phyloP scores from a whole-genome alignment of 2,888 invertebrate species.

The Galerucella nymphaeae region DNA sequence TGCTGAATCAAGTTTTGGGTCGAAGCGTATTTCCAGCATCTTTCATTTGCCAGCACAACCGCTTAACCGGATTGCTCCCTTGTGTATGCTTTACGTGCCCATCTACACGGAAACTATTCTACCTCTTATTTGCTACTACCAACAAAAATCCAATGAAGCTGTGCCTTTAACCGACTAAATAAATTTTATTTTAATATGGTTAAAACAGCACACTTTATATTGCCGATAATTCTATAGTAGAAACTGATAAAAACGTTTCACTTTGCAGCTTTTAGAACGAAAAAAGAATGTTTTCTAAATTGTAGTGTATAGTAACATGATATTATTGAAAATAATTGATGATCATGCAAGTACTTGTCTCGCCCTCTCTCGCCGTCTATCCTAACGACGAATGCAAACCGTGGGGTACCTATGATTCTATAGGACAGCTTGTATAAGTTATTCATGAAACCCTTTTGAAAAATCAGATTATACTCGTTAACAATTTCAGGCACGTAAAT shows the following conservation, averaged over 20 bases:
- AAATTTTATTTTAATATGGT: slow-evolving; percentile 29
- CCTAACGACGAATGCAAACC: too few relatives aligned
- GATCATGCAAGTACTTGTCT: too few relatives aligned
- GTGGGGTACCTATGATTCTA: too few relatives aligned
- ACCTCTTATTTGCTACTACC: slow-evolving; percentile 38
- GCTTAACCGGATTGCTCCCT: slow-evolving; percentile 42
- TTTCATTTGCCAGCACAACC: slow-evolving; percentile 40
- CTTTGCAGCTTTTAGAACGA: too few relatives aligned
- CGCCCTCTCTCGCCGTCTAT: too few relatives aligned
- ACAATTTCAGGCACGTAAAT: background rate
- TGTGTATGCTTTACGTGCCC: slow-evolving; percentile 42
- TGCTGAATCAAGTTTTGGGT: slow-evolving; percentile 33
- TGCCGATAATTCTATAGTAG: background rate
- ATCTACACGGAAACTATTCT: slow-evolving; percentile 43
- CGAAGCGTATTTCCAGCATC: slow-evolving; percentile 36
- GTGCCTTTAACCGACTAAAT: slow-evolving; percentile 31
- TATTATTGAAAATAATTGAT: too few relatives aligned
- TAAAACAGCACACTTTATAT: slow-evolving; percentile 18
- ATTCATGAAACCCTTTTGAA: background rate
- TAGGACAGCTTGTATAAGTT: too few relatives aligned
- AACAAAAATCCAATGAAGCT: slow-evolving; percentile 34
- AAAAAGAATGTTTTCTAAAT: too few relatives aligned
- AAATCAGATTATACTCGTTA: background rate
- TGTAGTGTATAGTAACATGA: too few relatives aligned
- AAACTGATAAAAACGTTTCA: too few relatives aligned